A percentile compares a stretch with the other conserved stretches of the same genome.
Conservation (phyloP, 2,888 invertebrate genomes). For the Papilio gigon region DNA sequence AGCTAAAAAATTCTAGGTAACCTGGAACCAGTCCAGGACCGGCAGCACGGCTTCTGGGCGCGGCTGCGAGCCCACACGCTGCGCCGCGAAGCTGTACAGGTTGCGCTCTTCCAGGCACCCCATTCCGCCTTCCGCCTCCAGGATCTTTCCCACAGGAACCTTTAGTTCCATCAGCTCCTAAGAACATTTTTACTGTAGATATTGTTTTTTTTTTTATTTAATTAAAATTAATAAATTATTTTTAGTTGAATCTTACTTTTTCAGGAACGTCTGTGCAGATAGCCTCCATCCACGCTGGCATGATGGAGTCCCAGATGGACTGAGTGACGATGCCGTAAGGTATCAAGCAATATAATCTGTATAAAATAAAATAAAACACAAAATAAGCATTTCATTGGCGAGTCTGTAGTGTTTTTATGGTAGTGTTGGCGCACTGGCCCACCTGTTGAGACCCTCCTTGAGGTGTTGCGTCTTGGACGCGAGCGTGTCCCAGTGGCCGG, state of each 20-base stretch:
- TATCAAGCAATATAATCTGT: slow-evolving; percentile 94
- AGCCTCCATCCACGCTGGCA: slow-evolving; percentile 99
- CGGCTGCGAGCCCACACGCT: slow-evolving; percentile 88
- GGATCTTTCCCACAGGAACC: slow-evolving; percentile 89
- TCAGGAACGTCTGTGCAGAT: slow-evolving; percentile 96
- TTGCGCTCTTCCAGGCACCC: slow-evolving; percentile 96
- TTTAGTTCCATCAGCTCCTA: slow-evolving; percentile 72
- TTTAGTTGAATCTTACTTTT: slow-evolving; percentile 85
- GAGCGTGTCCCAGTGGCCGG: slow-evolving; percentile 97
- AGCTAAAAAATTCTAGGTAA: slow-evolving; percentile 51
- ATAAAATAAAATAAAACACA: too few relatives aligned
- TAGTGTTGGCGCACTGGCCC: not conserved
- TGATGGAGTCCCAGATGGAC: slow-evolving; percentile 98
- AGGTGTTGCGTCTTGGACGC: slow-evolving; percentile 94
- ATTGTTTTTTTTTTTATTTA: too few relatives aligned
- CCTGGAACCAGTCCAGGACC: slow-evolving; percentile 94
- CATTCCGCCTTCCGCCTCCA: slow-evolving; percentile 98
- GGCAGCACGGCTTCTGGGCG: slow-evolving; percentile 92
- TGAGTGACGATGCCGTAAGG: slow-evolving; percentile 98
- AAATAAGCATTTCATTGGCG: too few relatives aligned
- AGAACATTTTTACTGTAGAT: not conserved
- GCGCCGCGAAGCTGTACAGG: slow-evolving; percentile 96
- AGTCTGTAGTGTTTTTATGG: too few relatives aligned
- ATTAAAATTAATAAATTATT: too few relatives aligned
- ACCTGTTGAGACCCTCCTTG: slow-evolving; percentile 94